These are phyloP conservation scores for Phorcus lineatus DNA, from an alignment of 2,888 invertebrate genomes.

Conservation along the genomic window DNA sequence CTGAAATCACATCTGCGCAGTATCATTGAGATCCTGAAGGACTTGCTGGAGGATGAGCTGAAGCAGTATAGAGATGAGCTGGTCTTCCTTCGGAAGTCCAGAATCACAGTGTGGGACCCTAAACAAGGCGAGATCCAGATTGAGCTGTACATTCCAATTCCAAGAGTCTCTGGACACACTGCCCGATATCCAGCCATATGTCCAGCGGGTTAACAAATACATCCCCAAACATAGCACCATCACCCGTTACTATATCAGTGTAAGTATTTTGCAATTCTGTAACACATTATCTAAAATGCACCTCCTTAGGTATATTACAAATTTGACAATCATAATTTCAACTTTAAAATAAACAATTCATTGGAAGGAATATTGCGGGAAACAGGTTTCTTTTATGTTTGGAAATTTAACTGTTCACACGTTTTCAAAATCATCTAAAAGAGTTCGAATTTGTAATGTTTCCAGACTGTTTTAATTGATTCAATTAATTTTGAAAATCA, in stretches of 20 bases:
- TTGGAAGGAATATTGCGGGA: too few relatives aligned
- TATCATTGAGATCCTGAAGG: constrained; percentile 34
- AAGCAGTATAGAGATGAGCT: constrained; percentile 32
- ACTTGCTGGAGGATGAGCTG: constrained; percentile 46
- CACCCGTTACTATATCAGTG: neutral
- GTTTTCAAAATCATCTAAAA: too few relatives aligned
- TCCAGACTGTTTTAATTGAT: too few relatives aligned
- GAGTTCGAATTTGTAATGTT: too few relatives aligned
- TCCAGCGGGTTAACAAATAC: constrained; percentile 39
- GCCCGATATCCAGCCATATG: constrained; percentile 44
- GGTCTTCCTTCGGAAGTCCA: neutral
- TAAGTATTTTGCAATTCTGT: neutral
- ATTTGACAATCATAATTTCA: too few relatives aligned
- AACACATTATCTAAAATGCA: too few relatives aligned
- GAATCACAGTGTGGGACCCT: constrained; percentile 64
- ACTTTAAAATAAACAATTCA: too few relatives aligned
- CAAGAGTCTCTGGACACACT: constrained; percentile 52
- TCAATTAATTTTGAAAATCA: too few relatives aligned
- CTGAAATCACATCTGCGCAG: constrained; percentile 39
- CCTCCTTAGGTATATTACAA: too few relatives aligned
- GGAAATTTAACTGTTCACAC: too few relatives aligned
- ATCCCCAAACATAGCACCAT: constrained; percentile 32
- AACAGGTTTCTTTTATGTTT: too few relatives aligned
- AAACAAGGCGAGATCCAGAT: constrained; percentile 65
- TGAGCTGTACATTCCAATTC: constrained; percentile 62